Conservation (phyloP, 2,888 invertebrate species). For the Agriopis aurantiaria region DNA sequence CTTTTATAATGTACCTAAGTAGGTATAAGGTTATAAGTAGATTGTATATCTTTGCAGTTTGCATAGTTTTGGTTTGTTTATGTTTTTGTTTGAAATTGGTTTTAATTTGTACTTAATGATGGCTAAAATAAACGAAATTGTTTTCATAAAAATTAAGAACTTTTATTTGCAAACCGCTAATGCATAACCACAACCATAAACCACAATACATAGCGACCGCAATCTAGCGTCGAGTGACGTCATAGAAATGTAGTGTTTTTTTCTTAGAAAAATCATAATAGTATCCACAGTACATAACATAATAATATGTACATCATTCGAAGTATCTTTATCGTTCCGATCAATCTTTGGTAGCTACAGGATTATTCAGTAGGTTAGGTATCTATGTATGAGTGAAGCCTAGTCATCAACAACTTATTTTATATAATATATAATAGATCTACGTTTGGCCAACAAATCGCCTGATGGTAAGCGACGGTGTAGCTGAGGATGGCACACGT, state of each 20-base stretch:
- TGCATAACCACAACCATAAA: background rate
- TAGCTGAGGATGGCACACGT: too few species aligned
- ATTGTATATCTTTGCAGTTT: slow-evolving; percentile 1
- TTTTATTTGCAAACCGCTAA: slow-evolving; percentile 1
- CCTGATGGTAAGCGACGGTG: too few species aligned
- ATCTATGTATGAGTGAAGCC: too few species aligned
- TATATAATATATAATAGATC: too few species aligned
- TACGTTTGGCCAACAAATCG: too few species aligned
- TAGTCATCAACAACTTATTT: too few species aligned
- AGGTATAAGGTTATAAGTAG: background rate
- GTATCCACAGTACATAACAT: too few species aligned
- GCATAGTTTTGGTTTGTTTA: slow-evolving; percentile 33
- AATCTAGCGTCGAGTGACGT: background rate
- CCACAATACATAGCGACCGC: background rate
- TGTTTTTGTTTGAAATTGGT: slow-evolving; percentile 40
- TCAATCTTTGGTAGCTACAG: too few species aligned
- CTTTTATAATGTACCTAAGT: background rate
- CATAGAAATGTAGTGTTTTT: background rate
- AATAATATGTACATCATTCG: too few species aligned
- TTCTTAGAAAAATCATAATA: background rate
- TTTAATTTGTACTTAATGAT: slow-evolving; percentile 31
- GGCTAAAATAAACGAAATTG: slow-evolving; percentile 43
- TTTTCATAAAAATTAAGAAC: slow-evolving; percentile 30
- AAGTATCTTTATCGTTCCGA: too few species aligned
- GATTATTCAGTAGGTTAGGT: too few species aligned